Percentiles rank a stretch among this genome's conserved stretches.
Evolutionary conservation across 2,888 invertebrate species (phyloP).

Genomic region (Seira ritae): DNA sequence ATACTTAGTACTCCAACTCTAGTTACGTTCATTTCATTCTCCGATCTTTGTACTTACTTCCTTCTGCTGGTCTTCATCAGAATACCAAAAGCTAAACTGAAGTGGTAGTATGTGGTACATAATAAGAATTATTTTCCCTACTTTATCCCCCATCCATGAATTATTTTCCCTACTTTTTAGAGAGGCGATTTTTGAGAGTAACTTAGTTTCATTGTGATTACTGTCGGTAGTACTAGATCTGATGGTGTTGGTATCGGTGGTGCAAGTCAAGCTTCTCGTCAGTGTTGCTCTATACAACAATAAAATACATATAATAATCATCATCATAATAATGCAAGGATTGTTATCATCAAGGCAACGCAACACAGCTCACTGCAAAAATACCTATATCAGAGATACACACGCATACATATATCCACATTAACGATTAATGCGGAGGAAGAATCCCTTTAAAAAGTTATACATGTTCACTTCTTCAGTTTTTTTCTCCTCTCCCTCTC

Average conservation of each 20-base stretch:
- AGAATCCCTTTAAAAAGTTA: no score
- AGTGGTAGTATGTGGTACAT: neutral
- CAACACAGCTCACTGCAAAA: no score
- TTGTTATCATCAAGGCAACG: neutral
- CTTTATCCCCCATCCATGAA: conserved; percentile 22
- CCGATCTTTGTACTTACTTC: no score
- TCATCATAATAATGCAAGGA: neutral
- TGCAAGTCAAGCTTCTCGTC: neutral
- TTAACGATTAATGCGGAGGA: no score
- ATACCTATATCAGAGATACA: no score
- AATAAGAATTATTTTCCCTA: conserved; percentile 16
- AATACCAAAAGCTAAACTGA: neutral
- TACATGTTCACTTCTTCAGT: no score
- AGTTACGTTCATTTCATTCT: no score
- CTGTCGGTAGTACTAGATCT: conserved; percentile 36
- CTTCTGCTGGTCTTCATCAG: neutral
- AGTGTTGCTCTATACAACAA: neutral
- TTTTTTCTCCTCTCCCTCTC: no score
- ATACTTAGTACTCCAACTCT: no score
- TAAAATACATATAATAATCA: neutral
- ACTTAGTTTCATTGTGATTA: conserved; percentile 57
- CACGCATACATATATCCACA: no score
- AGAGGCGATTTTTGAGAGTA: conserved; percentile 34
- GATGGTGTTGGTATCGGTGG: neutral
- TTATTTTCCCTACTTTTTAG: conserved; percentile 42